Evolutionary conservation across 2,797 vertebrate species (phyloP).

Genomic region (Crypturellus tataupa): DNA sequence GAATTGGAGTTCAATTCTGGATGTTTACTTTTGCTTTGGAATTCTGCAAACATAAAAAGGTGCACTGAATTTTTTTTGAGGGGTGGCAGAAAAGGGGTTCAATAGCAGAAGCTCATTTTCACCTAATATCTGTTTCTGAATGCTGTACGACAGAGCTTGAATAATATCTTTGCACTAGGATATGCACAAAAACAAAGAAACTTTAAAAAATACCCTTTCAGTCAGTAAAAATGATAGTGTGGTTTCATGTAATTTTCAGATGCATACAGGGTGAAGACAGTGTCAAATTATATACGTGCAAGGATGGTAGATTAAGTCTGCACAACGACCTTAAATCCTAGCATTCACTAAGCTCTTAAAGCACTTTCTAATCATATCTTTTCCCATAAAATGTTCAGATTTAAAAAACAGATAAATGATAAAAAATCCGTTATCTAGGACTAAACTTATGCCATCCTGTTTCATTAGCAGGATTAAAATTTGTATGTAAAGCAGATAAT

Average conservation of each 20-base stretch:
- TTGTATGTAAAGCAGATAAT: neutral
- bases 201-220: neutral
- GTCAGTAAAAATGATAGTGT: neutral
- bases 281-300: constrained; percentile 12
- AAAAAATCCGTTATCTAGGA: neutral
- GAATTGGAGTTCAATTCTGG: neutral
- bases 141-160: neutral
- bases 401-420: constrained; percentile 6
- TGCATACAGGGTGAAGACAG: neutral
- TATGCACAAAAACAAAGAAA: neutral
- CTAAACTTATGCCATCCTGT: neutral
- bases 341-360: neutral
- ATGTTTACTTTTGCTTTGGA: neutral
- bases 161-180: neutral
- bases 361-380: neutral
- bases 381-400: neutral
- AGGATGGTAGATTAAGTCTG: constrained; percentile 22
- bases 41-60: neutral
- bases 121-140: neutral
- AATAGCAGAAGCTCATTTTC: neutral
- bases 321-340: neutral
- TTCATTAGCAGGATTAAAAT: neutral
- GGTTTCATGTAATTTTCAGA: neutral
- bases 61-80: neutral
- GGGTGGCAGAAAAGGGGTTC: neutral